Evolutionary conservation across 2,888 invertebrate species (phyloP).

Genomic region (Steromphala cineraria): DNA sequence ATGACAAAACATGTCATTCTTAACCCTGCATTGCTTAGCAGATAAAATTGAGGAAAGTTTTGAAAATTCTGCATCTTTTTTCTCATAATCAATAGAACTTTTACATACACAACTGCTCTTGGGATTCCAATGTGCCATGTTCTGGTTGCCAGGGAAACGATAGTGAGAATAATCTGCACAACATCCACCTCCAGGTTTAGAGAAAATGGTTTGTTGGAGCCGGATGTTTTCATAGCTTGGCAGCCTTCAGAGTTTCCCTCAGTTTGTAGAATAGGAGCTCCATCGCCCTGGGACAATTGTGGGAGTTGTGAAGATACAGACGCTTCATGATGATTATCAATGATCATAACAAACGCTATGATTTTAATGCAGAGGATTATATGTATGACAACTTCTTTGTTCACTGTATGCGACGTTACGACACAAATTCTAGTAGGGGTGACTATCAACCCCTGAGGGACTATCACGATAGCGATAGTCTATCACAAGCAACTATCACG

Average conservation of each 20-base stretch:
- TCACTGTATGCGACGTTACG: too few relatives aligned
- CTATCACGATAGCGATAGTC: too few relatives aligned
- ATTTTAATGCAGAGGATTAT: too few relatives aligned
- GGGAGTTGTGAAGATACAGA: too few relatives aligned
- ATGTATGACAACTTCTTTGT: too few relatives aligned
- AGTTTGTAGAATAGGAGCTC: neutral
- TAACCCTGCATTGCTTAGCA: neutral
- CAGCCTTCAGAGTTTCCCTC: neutral
- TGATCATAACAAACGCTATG: too few relatives aligned
- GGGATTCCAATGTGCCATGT: conserved; percentile 91
- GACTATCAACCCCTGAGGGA: too few relatives aligned
- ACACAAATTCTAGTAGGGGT: too few relatives aligned
- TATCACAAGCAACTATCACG: too few relatives aligned
- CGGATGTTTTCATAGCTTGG: neutral
- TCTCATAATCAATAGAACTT: neutral
- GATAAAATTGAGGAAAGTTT: neutral
- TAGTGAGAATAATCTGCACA: conserved; percentile 83
- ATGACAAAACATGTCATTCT: neutral
- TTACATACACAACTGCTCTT: conserved; percentile 90
- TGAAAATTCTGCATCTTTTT: neutral
- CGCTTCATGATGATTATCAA: too few relatives aligned
- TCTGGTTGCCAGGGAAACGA: conserved; percentile 84
- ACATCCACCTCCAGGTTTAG: conserved; percentile 75
- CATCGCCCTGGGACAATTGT: neutral
- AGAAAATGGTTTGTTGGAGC: conserved; percentile 57